Evolutionary conservation across 37 sponge, comb jelly and placozoan genomes (phyloP).

Genomic region (Cladorhizidae sp.): DNA sequence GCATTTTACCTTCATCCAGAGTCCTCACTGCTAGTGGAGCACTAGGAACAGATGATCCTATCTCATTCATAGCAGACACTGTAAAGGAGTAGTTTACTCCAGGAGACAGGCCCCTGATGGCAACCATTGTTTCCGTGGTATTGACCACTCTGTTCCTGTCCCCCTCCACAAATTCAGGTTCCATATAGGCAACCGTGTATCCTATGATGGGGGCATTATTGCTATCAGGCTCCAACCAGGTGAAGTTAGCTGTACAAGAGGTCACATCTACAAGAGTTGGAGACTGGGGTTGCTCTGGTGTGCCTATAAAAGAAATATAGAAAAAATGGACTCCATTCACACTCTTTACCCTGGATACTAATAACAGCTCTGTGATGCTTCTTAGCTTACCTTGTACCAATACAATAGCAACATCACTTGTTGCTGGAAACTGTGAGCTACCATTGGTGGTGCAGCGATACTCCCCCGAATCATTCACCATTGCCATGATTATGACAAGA

Average conservation of each 20-base stretch:
- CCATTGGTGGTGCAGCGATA: no score
- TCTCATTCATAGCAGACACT: slow-evolving; percentile 53
- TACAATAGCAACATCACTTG: no score
- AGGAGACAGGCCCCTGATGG: slow-evolving; percentile 49
- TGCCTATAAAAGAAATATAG: slow-evolving; percentile 19
- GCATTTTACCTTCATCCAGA: slow-evolving; percentile 43
- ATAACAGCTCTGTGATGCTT: no score
- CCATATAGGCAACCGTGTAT: slow-evolving; percentile 26
- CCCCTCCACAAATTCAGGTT: slow-evolving; percentile 37
- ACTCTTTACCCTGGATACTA: no score
- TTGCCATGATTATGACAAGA: no score
- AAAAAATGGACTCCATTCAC: no score
- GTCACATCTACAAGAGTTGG: slow-evolving; percentile 21
- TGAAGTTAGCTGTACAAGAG: slow-evolving; percentile 20
- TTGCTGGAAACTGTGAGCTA: no score
- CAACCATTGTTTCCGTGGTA: not conserved
- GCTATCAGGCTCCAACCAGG: slow-evolving; percentile 60
- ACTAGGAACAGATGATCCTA: slow-evolving; percentile 47
- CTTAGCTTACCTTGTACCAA: no score
- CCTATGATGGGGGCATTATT: slow-evolving; percentile 60
- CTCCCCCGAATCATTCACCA: no score
- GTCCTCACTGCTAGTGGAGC: slow-evolving; percentile 20
- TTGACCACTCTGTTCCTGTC: not conserved
- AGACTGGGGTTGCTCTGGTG: slow-evolving; percentile 54
- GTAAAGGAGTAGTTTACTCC: slow-evolving; percentile 54